Conservation (phyloP, 2,113 vertebrate genomes). For the Acrocephalus kingi region DNA sequence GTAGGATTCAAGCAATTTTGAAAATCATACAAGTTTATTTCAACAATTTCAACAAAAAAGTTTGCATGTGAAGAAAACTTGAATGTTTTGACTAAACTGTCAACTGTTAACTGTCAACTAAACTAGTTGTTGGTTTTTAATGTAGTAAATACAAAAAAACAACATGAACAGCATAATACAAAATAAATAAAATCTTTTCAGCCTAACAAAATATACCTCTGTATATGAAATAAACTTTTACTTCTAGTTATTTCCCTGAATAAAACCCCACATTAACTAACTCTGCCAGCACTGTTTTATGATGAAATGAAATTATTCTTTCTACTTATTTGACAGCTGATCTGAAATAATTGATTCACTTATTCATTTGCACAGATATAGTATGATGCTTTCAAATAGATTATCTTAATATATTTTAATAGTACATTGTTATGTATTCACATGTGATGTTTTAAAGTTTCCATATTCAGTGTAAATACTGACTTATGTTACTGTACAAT, state of each 20-base stretch:
- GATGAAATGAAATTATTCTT: not conserved
- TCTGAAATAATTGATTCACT: not conserved
- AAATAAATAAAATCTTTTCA: not conserved
- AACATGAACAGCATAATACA: not conserved
- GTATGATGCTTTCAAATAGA: not conserved
- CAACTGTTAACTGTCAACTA: not conserved
- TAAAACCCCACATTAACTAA: not conserved
- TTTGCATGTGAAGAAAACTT: accelerated
- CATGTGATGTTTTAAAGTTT: not conserved
- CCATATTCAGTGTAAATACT: not conserved
- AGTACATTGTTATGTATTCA: not conserved
- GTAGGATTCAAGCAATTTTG: not conserved
- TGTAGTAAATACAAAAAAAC: not conserved
- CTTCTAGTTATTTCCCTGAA: not conserved
- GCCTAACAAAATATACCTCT: not conserved
- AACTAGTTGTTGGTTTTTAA: not conserved
- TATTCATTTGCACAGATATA: not conserved
- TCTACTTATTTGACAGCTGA: not conserved
- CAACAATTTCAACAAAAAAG: not conserved
- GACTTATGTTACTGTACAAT: not conserved
- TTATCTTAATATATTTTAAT: not conserved
- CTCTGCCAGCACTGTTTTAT: not conserved
- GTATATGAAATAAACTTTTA: not conserved
- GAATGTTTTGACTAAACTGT: not conserved
- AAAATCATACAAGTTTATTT: not conserved